A percentile compares a stretch with the other conserved stretches of the same genome.
Evolutionary conservation across 2,888 invertebrate genomes (phyloP).

Genomic region (Creontiades dilutus): DNA sequence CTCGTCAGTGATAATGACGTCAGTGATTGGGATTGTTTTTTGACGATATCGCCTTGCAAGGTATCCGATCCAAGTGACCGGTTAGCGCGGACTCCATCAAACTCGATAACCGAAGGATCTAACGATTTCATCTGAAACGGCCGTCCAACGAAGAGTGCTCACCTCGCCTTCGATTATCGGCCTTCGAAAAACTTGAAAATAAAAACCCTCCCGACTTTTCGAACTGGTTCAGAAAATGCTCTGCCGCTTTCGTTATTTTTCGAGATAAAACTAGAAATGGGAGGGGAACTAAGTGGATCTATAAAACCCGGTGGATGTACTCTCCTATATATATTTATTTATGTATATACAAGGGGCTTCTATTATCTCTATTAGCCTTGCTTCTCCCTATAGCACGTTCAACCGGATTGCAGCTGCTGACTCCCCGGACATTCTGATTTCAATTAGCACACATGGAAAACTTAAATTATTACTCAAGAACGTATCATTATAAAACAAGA

Average conservation of each 20-base stretch:
- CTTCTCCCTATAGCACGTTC: neutral
- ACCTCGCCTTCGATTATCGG: neutral
- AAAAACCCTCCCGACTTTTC: constrained; percentile 16
- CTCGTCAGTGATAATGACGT: too few relatives aligned
- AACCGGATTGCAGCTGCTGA: neutral
- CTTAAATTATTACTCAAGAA: too few relatives aligned
- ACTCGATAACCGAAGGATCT: neutral
- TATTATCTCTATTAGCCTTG: neutral
- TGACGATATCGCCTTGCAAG: too few relatives aligned
- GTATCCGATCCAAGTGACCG: too few relatives aligned
- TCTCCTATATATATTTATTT: neutral
- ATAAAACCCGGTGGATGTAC: constrained; percentile 36
- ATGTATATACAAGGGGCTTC: neutral
- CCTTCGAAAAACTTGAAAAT: neutral
- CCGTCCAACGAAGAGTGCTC: neutral
- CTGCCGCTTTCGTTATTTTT: constrained; percentile 3
- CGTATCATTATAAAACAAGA: too few relatives aligned
- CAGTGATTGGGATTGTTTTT: too few relatives aligned
- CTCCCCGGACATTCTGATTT: neutral
- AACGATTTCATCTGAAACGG: neutral
- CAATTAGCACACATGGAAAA: neutral
- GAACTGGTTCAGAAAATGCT: constrained; percentile 36
- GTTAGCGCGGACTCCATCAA: too few relatives aligned
- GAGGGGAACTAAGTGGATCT: neutral
- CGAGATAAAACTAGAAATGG: constrained; percentile 6